Base-by-base conservation (phyloP, 2,888 invertebrate species). In the Acanthosepion pharaonis region DNA sequence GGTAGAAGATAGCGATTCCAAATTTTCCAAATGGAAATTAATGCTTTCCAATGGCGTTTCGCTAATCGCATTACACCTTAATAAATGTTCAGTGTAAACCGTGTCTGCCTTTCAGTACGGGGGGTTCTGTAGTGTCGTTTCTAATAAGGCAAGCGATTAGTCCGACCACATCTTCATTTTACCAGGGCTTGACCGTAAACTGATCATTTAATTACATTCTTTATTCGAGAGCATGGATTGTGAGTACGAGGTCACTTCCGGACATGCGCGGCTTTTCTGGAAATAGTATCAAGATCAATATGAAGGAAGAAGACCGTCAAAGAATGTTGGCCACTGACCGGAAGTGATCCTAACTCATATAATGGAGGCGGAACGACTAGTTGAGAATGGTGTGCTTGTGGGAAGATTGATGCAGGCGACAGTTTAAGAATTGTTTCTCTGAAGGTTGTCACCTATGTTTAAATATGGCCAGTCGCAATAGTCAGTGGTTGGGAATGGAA, bases 41-140 rank as follows among this genome's bases (percentile, higher is more conserved):
- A 78, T 23, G n/a, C 78, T 78, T 78, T 78, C 78, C 78, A 78
- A 78, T 78, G 78, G 78, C 78, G 78, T 11, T 78, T n/a, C 78
- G 78, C 78, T 78, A 78, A 78, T 78, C 18, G 78, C n/a, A n/a
- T 78, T 78, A 78, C 78, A n/a, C n/a, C n/a, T 78, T 78, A 78
- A n/a, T 78, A 78, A 78, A 78, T 78, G n/a, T n/a, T 78, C n/a
- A 78, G 78, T 78, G 78, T 78, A 78, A 78, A 78, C 78, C n/a
- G 78, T 18, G 78, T 78, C 78, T n/a, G 78, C n/a, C 8, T 78
- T 78, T 78, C n/a, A 78, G n/a, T 78, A 11, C 78, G 1, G 78
- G n/a, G 42, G n/a, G n/a, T n/a, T n/a, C 11, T n/a, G n/a, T 11
- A n/a, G 78, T 78, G 78, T n/a, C 78, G 78, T n/a, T n/a, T 78